phyloP scores from a whole-genome alignment of 2,797 vertebrate genomes.

The Coranthus polyacanthus region DNA sequence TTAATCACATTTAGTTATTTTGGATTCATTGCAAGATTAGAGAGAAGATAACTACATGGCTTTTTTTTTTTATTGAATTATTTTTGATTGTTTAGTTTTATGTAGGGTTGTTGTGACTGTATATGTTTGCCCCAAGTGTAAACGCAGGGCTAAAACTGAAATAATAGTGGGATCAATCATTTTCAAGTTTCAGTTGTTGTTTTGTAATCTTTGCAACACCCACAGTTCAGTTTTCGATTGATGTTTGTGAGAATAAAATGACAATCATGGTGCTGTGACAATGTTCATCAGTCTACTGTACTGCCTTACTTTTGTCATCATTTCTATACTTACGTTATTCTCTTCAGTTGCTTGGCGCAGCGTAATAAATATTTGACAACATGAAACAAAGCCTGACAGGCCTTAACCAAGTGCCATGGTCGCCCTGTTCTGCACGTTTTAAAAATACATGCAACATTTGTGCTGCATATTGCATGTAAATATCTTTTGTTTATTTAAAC shows the following conservation, averaged over 20 bases:
- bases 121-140: too few relatives aligned
- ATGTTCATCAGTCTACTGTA: background rate
- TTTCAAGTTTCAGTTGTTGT: conserved; percentile 18
- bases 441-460: background rate
- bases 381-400: conserved; percentile 11
- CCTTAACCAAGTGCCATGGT: conserved; percentile 4
- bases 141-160: conserved; percentile 19
- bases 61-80: too few relatives aligned
- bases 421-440: conserved; percentile 3
- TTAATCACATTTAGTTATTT: too few relatives aligned
- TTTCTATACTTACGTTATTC: conserved; percentile 7
- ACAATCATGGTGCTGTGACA: conserved; percentile 13
- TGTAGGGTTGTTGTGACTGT: background rate
- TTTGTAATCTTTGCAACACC: conserved; percentile 40
- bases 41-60: too few relatives aligned
- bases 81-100: too few relatives aligned
- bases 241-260: conserved; percentile 49
- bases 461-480: conserved; percentile 6
- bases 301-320: too few relatives aligned
- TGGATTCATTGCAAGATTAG: too few relatives aligned
- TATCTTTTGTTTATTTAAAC: conserved; percentile 22
- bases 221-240: conserved; percentile 34
- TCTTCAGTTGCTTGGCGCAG: conserved; percentile 4
- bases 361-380: conserved; percentile 4
- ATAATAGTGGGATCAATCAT: conserved; percentile 18